Percentiles rank a stretch among this genome's conserved stretches.
phyloP scores from a whole-genome alignment of 2,797 vertebrate species.

The Scolopax rusticola region DNA sequence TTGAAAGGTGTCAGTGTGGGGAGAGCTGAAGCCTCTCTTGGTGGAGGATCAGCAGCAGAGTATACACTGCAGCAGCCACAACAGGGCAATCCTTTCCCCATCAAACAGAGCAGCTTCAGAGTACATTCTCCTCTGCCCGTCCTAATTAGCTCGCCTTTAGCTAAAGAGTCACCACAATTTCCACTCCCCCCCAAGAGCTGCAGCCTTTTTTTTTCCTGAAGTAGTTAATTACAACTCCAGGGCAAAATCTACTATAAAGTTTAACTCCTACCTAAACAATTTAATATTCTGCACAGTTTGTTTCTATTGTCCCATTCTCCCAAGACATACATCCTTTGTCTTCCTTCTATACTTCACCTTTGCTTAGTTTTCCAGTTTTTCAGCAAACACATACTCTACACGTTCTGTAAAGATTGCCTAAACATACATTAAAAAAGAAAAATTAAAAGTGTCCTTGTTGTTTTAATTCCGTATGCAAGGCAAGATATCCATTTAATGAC shows the following conservation, averaged over 20 bases:
- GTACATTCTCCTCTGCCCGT: constrained; percentile 6
- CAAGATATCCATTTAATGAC: constrained; percentile 74
- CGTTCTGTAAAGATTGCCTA: background rate
- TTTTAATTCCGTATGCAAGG: constrained; percentile 56
- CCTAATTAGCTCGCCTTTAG: constrained; percentile 35
- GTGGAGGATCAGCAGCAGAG: background rate
- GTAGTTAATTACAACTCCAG: constrained; percentile 35
- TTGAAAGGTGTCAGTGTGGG: background rate
- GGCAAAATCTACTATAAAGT: constrained; percentile 33
- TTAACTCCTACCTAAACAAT: constrained; percentile 6
- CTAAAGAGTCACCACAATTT: constrained; percentile 36
- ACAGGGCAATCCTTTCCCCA: background rate
- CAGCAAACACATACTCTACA: background rate
- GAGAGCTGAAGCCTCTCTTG: background rate
- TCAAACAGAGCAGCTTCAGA: background rate
- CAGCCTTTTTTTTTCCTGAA: background rate
- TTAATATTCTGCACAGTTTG: background rate
- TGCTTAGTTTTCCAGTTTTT: constrained; percentile 22
- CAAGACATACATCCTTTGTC: background rate
- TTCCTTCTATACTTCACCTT: background rate
- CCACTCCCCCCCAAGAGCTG: background rate
- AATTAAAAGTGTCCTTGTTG: background rate
- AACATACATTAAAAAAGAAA: background rate
- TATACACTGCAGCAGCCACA: background rate
- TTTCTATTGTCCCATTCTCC: background rate